These are phyloP conservation scores for Enteromius unitaeniatus DNA, from an alignment of 2,797 vertebrate species.

Conservation along the genomic window DNA sequence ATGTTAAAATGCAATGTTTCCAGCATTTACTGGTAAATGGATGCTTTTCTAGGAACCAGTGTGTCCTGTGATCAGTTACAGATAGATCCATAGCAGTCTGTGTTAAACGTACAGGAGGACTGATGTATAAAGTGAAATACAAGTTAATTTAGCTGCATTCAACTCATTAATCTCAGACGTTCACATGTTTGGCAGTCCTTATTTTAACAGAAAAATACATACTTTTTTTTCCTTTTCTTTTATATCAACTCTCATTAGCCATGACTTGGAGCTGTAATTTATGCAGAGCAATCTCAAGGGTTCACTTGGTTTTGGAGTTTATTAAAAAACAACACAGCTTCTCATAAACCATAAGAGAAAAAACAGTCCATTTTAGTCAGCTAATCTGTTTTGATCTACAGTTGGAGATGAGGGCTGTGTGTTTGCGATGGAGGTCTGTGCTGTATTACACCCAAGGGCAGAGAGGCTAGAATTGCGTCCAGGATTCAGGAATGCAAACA, in stretches of 20 bases:
- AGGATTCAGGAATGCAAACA: constrained; percentile 48
- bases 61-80: not conserved
- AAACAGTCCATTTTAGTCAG: constrained; percentile 8
- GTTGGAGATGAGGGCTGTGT: constrained; percentile 35
- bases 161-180: not conserved
- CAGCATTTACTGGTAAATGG: not conserved
- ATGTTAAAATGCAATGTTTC: not conserved
- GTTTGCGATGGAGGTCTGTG: constrained; percentile 34
- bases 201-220: not conserved
- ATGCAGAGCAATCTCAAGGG: constrained; percentile 8
- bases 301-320: constrained; percentile 36
- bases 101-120: not conserved
- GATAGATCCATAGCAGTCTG: not conserved
- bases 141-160: not conserved
- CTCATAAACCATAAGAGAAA: constrained; percentile 17
- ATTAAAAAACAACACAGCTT: constrained; percentile 27
- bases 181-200: not conserved
- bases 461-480: constrained; percentile 43
- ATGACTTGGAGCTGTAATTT: not conserved
- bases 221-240: not conserved
- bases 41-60: not conserved
- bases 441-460: constrained; percentile 44
- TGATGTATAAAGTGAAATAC: not conserved
- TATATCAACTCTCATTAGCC: not conserved
- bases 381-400: constrained; percentile 26